These are phyloP conservation scores for Bergia sp. DNA, from an alignment of 92 coral and sea anemone genomes.

Conservation along the genomic window DNA sequence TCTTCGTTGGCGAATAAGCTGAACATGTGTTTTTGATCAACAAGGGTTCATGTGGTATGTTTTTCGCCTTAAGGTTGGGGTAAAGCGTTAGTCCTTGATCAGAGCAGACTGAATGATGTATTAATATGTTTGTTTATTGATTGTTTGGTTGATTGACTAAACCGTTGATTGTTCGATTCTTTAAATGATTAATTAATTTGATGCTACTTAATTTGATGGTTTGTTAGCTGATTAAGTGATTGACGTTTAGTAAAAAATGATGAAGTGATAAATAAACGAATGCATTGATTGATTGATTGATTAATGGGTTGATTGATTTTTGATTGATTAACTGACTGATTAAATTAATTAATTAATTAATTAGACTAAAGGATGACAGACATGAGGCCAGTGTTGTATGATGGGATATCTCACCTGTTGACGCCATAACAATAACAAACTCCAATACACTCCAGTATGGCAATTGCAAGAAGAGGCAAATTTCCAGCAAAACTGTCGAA, in stretches of 20 bases:
- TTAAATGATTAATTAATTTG: background rate
- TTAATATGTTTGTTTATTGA: background rate
- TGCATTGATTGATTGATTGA: background rate
- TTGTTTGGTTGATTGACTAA: too few species aligned
- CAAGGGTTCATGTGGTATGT: too few species aligned
- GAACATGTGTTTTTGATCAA: too few species aligned
- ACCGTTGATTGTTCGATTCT: background rate
- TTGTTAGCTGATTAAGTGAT: background rate
- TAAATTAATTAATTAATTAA: too few species aligned
- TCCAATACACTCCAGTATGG: constrained; percentile 87
- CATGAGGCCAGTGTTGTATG: too few species aligned
- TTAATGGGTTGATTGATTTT: background rate
- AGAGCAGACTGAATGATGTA: too few species aligned
- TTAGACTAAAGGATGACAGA: background rate
- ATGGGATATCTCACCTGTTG: constrained; percentile 56
- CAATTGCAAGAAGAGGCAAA: constrained; percentile 83
- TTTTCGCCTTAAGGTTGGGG: too few species aligned
- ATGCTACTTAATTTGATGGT: too few species aligned
- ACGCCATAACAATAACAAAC: constrained; percentile 86
- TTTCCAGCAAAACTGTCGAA: constrained; percentile 95
- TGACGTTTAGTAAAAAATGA: background rate
- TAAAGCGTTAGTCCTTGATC: too few species aligned
- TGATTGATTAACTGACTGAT: background rate
- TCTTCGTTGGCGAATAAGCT: too few species aligned
- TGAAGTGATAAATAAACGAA: too few species aligned